phyloP scores from a whole-genome alignment of 2,113 vertebrate genomes.

The Pandion haliaetus region DNA sequence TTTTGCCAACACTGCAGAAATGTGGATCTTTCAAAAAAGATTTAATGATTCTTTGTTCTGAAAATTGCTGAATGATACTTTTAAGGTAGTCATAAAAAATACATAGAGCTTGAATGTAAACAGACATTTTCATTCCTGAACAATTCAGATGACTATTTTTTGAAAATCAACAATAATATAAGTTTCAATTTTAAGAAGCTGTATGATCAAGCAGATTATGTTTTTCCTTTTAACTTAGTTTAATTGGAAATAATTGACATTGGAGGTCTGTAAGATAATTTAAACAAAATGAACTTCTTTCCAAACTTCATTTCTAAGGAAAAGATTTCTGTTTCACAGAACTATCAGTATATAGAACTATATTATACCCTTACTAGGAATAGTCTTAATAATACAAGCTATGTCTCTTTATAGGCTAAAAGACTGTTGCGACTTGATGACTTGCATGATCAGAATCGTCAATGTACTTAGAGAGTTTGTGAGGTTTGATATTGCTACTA shows the following conservation, averaged over 20 bases:
- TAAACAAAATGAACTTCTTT: background rate
- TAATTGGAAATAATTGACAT: background rate
- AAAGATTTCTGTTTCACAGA: background rate
- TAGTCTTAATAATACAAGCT: background rate
- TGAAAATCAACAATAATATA: background rate
- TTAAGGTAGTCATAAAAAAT: background rate
- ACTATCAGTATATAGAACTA: background rate
- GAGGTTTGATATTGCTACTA: background rate
- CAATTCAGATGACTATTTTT: background rate
- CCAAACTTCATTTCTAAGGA: background rate
- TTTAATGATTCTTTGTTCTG: background rate
- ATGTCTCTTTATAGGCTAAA: background rate
- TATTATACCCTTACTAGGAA: background rate
- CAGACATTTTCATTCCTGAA: background rate
- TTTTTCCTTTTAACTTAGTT: background rate
- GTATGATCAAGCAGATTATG: background rate
- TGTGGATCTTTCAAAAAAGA: background rate
- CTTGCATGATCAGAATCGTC: accelerated
- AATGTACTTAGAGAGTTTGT: background rate
- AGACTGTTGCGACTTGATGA: background rate
- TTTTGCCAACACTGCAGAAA: background rate
- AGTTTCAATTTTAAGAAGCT: background rate
- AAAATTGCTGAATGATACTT: background rate
- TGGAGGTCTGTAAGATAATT: background rate
- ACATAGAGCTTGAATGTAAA: background rate